These are phyloP conservation scores for Masticophis lateralis DNA, from an alignment of 2,797 vertebrate species.

Conservation along the genomic window DNA sequence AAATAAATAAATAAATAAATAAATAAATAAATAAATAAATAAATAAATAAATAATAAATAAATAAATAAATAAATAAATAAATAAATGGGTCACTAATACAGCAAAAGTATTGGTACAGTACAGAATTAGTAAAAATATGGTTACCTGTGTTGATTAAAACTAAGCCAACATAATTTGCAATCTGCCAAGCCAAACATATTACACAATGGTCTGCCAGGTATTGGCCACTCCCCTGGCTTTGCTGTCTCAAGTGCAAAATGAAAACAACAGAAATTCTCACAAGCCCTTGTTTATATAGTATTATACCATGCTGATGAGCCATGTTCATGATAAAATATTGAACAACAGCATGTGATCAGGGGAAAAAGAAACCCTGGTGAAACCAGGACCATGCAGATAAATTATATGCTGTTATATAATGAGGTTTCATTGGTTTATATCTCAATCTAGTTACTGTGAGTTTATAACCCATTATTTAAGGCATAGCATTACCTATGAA, in stretches of 20 bases:
- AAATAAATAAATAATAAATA: not conserved
- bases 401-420: not conserved
- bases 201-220: not conserved
- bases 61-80: not conserved
- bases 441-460: not conserved
- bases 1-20: too few species aligned
- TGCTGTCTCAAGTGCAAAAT: not conserved
- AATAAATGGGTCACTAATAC: not conserved
- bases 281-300: not conserved
- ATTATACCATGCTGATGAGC: not conserved
- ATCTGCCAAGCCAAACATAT: not conserved
- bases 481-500: not conserved
- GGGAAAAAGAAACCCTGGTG: not conserved
- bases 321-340: not conserved
- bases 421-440: not conserved
- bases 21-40: not conserved
- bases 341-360: too few species aligned
- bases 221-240: not conserved
- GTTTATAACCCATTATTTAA: not conserved
- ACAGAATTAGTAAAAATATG: not conserved
- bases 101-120: not conserved
- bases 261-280: not conserved
- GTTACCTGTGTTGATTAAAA: not conserved
- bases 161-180: not conserved
- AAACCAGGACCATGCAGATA: not conserved